Evolutionary conservation across 2,797 vertebrate species (phyloP).

Genomic region (Micrastur ruficollis): DNA sequence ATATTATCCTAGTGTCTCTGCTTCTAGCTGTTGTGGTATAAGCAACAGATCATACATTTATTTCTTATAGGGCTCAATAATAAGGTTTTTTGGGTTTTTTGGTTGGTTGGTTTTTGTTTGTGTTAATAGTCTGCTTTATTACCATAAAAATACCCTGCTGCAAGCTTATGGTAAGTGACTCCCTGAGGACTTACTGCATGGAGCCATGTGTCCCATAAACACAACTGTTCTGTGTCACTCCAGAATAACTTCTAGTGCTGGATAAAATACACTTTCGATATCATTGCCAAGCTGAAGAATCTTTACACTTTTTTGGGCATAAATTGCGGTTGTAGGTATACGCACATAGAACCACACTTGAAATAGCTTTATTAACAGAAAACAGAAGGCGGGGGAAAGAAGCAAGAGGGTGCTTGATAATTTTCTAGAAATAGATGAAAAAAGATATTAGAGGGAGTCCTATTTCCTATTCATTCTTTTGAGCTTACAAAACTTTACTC

Average conservation of each 20-base stretch:
- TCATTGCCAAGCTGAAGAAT: not conserved
- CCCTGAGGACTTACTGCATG: not conserved
- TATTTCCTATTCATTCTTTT: not conserved
- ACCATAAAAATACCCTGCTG: not conserved
- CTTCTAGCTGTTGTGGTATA: not conserved
- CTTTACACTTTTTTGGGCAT: not conserved
- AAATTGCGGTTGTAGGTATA: not conserved
- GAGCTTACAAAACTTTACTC: not conserved
- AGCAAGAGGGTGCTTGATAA: not conserved
- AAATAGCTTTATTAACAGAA: not conserved
- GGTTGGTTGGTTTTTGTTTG: rapidly evolving
- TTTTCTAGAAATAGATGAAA: not conserved
- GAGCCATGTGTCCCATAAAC: not conserved
- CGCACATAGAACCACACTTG: not conserved
- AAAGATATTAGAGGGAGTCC: not conserved
- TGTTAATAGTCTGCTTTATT: not conserved
- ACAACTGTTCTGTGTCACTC: not conserved
- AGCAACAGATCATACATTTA: not conserved
- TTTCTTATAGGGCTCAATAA: not conserved
- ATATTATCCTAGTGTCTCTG: not conserved
- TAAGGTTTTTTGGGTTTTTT: rapidly evolving
- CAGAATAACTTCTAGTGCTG: not conserved
- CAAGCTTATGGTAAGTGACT: not conserved
- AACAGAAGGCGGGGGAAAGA: not conserved
- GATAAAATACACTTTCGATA: not conserved